A percentile compares a stretch with the other conserved stretches of the same genome.
These are phyloP conservation scores for Coturnix japonica DNA, from an alignment of 2,113 vertebrate genomes.

Conservation along the genomic window DNA sequence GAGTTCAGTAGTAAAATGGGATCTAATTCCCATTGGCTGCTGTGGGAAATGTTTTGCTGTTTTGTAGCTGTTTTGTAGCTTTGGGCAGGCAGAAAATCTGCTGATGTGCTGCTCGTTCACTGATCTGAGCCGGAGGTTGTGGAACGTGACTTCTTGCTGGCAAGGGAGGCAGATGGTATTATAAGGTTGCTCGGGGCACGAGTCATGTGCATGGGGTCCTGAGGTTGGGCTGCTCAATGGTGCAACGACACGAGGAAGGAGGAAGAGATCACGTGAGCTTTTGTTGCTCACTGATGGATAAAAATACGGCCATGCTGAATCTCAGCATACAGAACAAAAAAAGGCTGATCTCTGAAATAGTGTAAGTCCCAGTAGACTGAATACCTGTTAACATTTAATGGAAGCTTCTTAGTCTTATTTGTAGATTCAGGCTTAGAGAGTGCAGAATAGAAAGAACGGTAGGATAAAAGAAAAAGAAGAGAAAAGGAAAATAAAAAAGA, in stretches of 20 bases:
- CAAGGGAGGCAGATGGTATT: not conserved
- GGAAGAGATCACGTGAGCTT: not conserved
- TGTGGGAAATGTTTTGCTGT: constrained; percentile 12
- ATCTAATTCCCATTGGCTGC: not conserved
- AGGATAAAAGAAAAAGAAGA: not conserved
- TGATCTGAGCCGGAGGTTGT: not conserved
- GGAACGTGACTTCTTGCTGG: constrained; percentile 27
- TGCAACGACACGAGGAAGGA: not conserved
- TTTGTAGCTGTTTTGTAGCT: constrained; percentile 38
- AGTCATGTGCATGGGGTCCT: not conserved
- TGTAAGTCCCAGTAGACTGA: not conserved
- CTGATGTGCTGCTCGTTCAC: constrained; percentile 25
- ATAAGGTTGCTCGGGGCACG: not conserved
- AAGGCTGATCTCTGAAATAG: constrained; percentile 30
- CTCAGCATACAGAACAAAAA: constrained; percentile 26
- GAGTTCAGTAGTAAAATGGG: not conserved
- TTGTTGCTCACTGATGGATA: not conserved
- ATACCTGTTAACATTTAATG: not conserved
- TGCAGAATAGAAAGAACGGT: not conserved
- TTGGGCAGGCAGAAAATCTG: constrained; percentile 26
- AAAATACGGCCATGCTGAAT: constrained; percentile 43
- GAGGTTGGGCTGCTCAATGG: not conserved
- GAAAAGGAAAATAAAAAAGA: not conserved
- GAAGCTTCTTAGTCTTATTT: not conserved
- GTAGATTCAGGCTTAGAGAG: not conserved